Conservation (phyloP, 2,113 vertebrate species). For the Dicentrarchus labrax region DNA sequence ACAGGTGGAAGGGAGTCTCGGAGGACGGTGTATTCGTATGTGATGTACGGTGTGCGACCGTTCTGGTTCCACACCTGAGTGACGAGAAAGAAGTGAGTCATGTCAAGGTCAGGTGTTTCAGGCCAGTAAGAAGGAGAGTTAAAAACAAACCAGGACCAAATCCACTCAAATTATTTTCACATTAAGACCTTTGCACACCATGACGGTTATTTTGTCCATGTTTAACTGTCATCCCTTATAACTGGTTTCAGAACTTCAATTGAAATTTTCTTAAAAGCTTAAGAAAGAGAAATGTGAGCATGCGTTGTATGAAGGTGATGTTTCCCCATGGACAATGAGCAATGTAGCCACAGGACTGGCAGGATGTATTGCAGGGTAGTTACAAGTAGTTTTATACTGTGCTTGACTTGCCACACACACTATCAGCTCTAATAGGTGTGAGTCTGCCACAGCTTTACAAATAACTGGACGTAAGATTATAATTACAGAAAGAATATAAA, state of each 20-base stretch:
- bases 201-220: neutral
- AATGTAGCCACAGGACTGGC: neutral
- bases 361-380: neutral
- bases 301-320: neutral
- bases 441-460: neutral
- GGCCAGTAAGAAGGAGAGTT: neutral
- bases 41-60: conserved; percentile 94
- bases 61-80: conserved; percentile 96
- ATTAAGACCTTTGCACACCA: neutral
- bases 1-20: conserved; percentile 86
- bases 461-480: neutral
- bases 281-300: too few species aligned
- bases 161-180: neutral
- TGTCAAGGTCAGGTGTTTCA: neutral
- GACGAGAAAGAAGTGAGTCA: neutral
- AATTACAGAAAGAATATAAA: neutral
- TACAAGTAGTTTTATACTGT: neutral
- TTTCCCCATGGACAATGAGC: neutral
- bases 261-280: too few species aligned
- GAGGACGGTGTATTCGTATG: conserved; percentile 95
- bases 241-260: too few species aligned
- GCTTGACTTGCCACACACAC: neutral
- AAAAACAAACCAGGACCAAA: neutral
- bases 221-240: neutral
- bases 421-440: neutral